Base-by-base conservation (phyloP, 2,113 vertebrate genomes). In the Ceyx cyanopectus region DNA sequence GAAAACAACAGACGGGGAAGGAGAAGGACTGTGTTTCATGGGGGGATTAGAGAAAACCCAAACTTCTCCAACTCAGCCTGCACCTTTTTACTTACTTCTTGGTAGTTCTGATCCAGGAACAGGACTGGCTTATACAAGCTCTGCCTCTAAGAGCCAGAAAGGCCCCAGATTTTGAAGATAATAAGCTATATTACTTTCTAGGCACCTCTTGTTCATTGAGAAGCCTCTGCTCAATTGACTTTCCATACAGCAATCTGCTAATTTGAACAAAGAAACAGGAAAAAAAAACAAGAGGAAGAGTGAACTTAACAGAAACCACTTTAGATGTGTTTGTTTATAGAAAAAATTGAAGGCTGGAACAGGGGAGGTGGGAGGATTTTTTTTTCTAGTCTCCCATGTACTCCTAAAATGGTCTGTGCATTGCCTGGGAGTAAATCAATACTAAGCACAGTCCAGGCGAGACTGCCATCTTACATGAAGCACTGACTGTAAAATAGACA, bases 401-500 rank as follows among this genome's bases (percentile, higher is more conserved):
- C 95, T 91, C 93, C 93, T 97, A 95, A 97, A 96, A 96, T 81
- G 82, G 89, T 91, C 91, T 90, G 94, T 94, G 95, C 93, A 89
- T 90, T 96, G 96, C 96, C 95, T 91, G 94, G 96, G 95, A 94
- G 96, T 96, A 97, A 98, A 98, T 97, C 96, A 73, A 98, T 98
- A 97, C 95, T 92, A 97, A 95, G 95, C 93, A 97, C 30, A 95
- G 96, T 97, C 95, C 96, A 97, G 97, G 46, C 53, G 58, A 98
- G 96, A 94, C 97, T 97, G 98, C 98, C 97, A 98, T 98, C 96
- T 97, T 97, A 97, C 95, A 98, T 94, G 97, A 98, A 97, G 97
- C 95, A 96, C 95, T 67, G 90, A 97, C 97, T 98, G 95, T 97
- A 97, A 98, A 98, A 98, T 81, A 98, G 98, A 98, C 97, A 97